phyloP scores from a whole-genome alignment of 2,113 vertebrate genomes.

The Pollachius pollachius region DNA sequence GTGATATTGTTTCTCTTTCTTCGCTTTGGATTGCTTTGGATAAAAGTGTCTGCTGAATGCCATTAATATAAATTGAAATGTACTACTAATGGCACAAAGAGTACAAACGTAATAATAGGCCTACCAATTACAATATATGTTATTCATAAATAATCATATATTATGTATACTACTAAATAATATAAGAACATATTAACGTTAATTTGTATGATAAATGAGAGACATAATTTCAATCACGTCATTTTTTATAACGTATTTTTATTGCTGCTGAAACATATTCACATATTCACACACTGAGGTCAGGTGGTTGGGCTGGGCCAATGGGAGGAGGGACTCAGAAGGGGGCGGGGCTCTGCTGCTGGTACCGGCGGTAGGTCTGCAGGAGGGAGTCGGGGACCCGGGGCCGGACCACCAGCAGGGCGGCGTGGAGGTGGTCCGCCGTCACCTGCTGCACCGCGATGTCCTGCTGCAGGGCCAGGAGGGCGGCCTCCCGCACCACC shows the following conservation, averaged over 20 bases:
- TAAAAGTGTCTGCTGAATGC: no score
- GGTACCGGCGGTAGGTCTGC: constrained; percentile 85
- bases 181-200: neutral
- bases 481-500: constrained; percentile 25
- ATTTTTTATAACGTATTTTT: neutral
- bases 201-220: neutral
- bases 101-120: no score
- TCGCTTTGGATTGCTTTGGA: no score
- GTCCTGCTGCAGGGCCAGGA: constrained; percentile 90
- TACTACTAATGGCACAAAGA: no score
- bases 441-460: constrained; percentile 76
- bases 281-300: neutral
- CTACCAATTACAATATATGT: no score
- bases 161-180: no score
- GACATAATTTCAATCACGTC: neutral
- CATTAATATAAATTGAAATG: no score
- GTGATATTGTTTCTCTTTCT: no score
- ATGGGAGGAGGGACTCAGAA: constrained; percentile 52
- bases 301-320: neutral
- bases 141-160: no score
- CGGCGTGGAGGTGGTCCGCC: constrained; percentile 79
- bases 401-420: constrained; percentile 80
- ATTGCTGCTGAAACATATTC: neutral
- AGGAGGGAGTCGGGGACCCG: constrained; percentile 86
- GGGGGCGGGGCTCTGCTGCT: constrained; percentile 72